phyloP scores from a whole-genome alignment of 2,797 vertebrate species.

The Pseudomugil gertrudae region DNA sequence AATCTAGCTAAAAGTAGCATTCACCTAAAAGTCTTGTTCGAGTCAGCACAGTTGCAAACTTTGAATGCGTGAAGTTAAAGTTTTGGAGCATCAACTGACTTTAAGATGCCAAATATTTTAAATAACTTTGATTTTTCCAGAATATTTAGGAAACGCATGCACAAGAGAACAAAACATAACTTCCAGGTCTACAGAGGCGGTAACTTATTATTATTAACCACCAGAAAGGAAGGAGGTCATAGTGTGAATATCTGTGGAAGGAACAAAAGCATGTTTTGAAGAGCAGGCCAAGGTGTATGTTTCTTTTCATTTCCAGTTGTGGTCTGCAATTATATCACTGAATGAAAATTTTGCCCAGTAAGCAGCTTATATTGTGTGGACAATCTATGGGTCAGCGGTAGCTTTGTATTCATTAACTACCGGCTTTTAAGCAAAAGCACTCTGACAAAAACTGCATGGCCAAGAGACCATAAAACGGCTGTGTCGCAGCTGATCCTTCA shows the following conservation, averaged over 20 bases:
- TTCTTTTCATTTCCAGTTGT: slow-evolving; percentile 22
- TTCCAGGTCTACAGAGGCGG: not conserved
- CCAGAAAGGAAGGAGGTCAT: slow-evolving; percentile 18
- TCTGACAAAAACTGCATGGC: slow-evolving; percentile 14
- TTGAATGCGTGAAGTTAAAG: not conserved
- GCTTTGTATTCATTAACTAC: slow-evolving; percentile 36
- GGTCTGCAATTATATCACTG: slow-evolving; percentile 29
- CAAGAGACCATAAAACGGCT: not conserved
- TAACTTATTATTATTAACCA: slow-evolving; percentile 27
- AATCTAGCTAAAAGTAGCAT: not conserved
- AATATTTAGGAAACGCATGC: not conserved
- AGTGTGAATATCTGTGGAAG: slow-evolving; percentile 26
- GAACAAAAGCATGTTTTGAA: slow-evolving; percentile 39
- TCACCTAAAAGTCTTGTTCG: not conserved
- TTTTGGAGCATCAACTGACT: not conserved
- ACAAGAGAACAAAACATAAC: slow-evolving; percentile 1
- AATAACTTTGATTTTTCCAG: not conserved
- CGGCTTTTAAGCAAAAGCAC: slow-evolving; percentile 33
- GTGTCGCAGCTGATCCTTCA: slow-evolving; percentile 26
- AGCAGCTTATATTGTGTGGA: slow-evolving; percentile 32
- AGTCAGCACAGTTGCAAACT: not conserved
- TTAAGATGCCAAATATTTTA: no score
- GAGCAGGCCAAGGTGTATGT: slow-evolving; percentile 2
- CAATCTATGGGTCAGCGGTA: slow-evolving; percentile 28
- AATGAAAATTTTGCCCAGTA: slow-evolving; percentile 13